A percentile compares a stretch with the other conserved stretches of the same genome.
Conservation (phyloP, 2,888 invertebrate species). For the Ophion ventricosus region DNA sequence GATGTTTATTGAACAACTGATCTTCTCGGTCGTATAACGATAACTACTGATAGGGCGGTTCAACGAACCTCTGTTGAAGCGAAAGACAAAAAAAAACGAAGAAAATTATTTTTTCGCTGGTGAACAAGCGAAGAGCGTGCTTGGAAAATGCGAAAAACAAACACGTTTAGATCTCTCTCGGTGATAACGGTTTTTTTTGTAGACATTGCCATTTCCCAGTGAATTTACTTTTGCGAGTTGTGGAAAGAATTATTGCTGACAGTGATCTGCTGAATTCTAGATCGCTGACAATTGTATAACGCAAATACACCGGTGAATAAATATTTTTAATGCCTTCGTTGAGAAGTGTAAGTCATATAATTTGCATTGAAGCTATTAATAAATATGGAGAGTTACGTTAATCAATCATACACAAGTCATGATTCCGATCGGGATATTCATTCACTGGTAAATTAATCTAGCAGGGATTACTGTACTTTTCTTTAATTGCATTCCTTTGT, state of each 20-base stretch:
- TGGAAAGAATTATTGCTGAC: slow-evolving; percentile 4
- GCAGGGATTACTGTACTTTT: background rate
- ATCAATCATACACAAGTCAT: background rate
- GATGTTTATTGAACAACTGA: slow-evolving; percentile 8
- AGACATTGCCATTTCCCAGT: slow-evolving; percentile 4
- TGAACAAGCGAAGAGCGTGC: background rate
- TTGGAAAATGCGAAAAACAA: slow-evolving; percentile 11
- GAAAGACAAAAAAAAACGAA: background rate
- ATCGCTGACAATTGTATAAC: background rate
- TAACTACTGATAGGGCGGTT: slow-evolving; percentile 14
- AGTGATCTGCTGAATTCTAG: background rate
- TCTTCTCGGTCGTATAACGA: background rate
- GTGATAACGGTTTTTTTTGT: slow-evolving; percentile 29
- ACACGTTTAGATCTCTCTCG: background rate
- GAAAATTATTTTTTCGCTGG: background rate
- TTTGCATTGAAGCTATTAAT: background rate
- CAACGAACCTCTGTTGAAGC: background rate
- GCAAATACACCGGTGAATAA: background rate
- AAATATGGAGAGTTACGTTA: background rate
- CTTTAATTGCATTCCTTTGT: background rate
- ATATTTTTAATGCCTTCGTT: background rate
- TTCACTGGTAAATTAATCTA: background rate
- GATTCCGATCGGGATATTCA: background rate
- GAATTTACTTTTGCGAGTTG: background rate
- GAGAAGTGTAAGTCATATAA: background rate